Evolutionary conservation across 2,113 vertebrate genomes (phyloP).

Genomic region (Phyllostomus discolor): DNA sequence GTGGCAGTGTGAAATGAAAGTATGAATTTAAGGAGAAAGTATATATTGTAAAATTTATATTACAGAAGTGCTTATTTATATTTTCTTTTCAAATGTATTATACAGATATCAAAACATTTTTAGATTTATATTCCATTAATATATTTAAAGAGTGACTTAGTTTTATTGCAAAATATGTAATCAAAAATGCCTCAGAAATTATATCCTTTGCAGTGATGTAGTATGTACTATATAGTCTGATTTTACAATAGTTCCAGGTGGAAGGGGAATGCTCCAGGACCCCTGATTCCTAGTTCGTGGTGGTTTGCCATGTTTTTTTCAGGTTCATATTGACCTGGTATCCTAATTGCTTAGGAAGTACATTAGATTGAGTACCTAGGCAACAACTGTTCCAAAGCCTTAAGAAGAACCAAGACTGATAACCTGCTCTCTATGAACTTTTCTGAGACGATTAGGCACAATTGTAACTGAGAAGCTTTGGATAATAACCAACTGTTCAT

Average conservation of each 20-base stretch:
- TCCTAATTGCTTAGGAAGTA: not conserved
- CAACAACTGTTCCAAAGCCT: not conserved
- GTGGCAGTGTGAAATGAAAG: not conserved
- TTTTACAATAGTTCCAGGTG: not conserved
- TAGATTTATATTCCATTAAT: not conserved
- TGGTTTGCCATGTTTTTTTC: not conserved
- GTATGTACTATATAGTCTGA: not conserved
- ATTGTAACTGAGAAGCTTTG: not conserved
- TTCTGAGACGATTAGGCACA: not conserved
- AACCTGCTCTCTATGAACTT: not conserved
- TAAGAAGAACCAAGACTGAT: not conserved
- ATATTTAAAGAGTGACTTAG: not conserved
- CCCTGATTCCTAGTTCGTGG: not conserved
- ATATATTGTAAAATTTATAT: not conserved
- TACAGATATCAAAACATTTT: constrained; percentile 16
- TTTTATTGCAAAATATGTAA: constrained; percentile 11
- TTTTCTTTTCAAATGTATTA: constrained; percentile 34
- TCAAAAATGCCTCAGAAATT: constrained; percentile 8
- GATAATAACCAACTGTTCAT: not conserved
- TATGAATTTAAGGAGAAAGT: not conserved
- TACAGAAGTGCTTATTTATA: not conserved
- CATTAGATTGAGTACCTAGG: not conserved
- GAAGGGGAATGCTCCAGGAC: not conserved
- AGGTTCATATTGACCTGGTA: not conserved
- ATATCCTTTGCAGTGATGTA: not conserved